Conservation (phyloP, 2,888 invertebrate genomes). For the Heliconius charithonia region DNA sequence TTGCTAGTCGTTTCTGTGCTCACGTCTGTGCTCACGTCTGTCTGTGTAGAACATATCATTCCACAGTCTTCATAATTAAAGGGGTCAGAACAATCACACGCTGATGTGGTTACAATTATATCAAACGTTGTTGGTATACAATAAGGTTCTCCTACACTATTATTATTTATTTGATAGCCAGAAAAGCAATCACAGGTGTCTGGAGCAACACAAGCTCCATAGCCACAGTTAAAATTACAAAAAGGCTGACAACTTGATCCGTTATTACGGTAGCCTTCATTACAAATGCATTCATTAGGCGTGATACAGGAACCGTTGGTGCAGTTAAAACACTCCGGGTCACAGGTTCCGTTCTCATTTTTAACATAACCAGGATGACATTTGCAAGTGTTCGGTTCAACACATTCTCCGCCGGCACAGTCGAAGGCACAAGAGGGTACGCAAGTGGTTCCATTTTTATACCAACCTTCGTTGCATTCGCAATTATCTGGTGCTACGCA, state of each 20-base stretch:
- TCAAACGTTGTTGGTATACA: neutral
- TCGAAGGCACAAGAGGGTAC: constrained; percentile 64
- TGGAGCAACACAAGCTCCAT: constrained; percentile 54
- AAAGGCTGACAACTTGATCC: constrained; percentile 53
- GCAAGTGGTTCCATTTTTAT: constrained; percentile 50
- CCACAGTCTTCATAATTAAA: constrained; percentile 41
- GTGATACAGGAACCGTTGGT: constrained; percentile 39
- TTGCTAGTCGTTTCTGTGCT: neutral
- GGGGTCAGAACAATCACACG: constrained; percentile 49
- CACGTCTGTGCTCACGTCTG: neutral
- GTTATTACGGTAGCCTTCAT: constrained; percentile 61
- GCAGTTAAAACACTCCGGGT: constrained; percentile 45
- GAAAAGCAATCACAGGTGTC: constrained; percentile 49
- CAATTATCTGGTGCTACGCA: constrained; percentile 54
- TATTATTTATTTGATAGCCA: neutral
- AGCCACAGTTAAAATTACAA: constrained; percentile 53
- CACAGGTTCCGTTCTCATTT: constrained; percentile 38
- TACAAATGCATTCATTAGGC: constrained; percentile 68
- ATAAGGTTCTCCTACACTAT: neutral
- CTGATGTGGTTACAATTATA: neutral
- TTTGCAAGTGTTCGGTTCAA: constrained; percentile 61
- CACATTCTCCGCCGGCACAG: constrained; percentile 70
- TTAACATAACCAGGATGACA: constrained; percentile 55
- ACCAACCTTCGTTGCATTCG: constrained; percentile 46
- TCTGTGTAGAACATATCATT: constrained; percentile 46